Percentiles rank a stretch among this genome's conserved stretches.
phyloP scores from a whole-genome alignment of 2,888 invertebrate species.

The Agrenia bidenticulata region DNA sequence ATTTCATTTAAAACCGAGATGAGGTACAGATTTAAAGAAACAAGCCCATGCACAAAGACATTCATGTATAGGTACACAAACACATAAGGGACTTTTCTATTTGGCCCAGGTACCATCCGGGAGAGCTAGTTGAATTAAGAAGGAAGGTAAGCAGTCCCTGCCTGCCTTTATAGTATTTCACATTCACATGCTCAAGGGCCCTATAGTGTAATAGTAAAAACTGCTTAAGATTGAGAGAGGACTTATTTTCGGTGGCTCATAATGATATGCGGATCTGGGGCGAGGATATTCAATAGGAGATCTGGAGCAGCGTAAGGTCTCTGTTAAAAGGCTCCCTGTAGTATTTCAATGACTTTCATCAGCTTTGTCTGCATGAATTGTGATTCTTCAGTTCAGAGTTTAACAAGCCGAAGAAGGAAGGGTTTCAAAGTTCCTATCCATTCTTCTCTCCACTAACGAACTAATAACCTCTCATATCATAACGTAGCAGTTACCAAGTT shows the following conservation, averaged over 20 bases:
- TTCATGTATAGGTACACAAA: neutral
- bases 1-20: slow-evolving; percentile 27
- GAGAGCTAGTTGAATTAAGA: neutral
- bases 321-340: slow-evolving; percentile 19
- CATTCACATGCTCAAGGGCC: slow-evolving; percentile 20
- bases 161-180: too few species aligned
- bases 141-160: slow-evolving; percentile 1
- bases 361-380: slow-evolving; percentile 16
- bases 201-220: too few species aligned
- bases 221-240: neutral
- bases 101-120: slow-evolving; percentile 5
- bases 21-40: slow-evolving; percentile 25
- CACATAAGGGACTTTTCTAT: neutral
- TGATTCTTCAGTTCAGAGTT: slow-evolving; percentile 15
- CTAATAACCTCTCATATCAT: slow-evolving; percentile 3
- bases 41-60: slow-evolving; percentile 16
- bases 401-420: slow-evolving; percentile 18
- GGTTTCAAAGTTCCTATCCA: slow-evolving; percentile 2
- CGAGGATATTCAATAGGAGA: slow-evolving; percentile 12
- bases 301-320: slow-evolving; percentile 17
- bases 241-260: slow-evolving; percentile 9
- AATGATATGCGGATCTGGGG: slow-evolving; percentile 22
- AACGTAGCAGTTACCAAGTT: neutral
- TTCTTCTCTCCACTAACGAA: slow-evolving; percentile 6
- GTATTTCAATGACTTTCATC: slow-evolving; percentile 23